Conservation (phyloP, 1,140 invertebrate species). For the Drosophila mayri region DNA sequence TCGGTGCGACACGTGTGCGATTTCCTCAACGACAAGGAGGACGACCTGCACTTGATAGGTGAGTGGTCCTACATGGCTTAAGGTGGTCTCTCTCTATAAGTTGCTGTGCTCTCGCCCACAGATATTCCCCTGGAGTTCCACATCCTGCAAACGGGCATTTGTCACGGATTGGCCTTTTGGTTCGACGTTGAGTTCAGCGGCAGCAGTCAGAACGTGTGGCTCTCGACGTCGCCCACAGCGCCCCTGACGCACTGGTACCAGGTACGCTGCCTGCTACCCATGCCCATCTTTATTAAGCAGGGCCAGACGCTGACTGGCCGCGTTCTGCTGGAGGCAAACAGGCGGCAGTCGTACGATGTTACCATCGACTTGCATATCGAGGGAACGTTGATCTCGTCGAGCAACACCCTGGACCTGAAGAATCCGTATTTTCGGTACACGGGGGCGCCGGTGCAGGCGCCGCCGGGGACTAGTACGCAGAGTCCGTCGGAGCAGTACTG, state of each 20-base stretch:
- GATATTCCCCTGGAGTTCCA: slow-evolving; percentile 98
- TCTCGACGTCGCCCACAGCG: slow-evolving; percentile 99
- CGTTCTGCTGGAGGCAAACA: slow-evolving; percentile 96
- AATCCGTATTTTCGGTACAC: slow-evolving; percentile 99
- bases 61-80: slow-evolving; percentile 27
- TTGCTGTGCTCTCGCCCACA: slow-evolving; percentile 32
- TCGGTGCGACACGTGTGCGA: slow-evolving; percentile 98
- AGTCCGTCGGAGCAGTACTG: slow-evolving; percentile 97
- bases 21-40: slow-evolving; percentile 96
- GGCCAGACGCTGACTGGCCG: slow-evolving; percentile 96
- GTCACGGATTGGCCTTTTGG: slow-evolving; percentile 99
- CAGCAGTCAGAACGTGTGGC: slow-evolving; percentile 95
- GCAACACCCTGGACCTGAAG: slow-evolving; percentile 98
- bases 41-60: slow-evolving; percentile 97
- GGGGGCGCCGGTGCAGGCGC: slow-evolving; percentile 93
- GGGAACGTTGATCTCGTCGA: slow-evolving; percentile 92
- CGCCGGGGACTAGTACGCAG: slow-evolving; percentile 94
- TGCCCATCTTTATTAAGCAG: slow-evolving; percentile 97
- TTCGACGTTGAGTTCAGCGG: slow-evolving; percentile 99
- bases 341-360: slow-evolving; percentile 99
- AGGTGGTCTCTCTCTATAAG: neutral
- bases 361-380: slow-evolving; percentile 97
- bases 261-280: slow-evolving; percentile 97
- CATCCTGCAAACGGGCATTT: slow-evolving; percentile 95
- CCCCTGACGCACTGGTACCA: slow-evolving; percentile 99